Base-by-base conservation (phyloP, 2,797 vertebrate genomes). In the Coluber constrictor region DNA sequence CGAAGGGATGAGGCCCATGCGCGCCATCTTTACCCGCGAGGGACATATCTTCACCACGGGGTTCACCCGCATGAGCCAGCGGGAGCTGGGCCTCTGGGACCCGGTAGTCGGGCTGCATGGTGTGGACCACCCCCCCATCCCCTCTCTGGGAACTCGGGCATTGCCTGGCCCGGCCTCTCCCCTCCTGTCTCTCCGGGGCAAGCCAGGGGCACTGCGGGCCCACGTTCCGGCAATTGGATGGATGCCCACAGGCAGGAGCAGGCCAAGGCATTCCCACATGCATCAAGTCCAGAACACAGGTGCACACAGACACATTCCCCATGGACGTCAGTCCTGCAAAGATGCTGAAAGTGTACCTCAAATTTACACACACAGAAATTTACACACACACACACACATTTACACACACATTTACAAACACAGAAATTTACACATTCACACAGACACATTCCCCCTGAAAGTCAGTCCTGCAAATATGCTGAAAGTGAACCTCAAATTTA, bases 51-150 rank as follows among this genome's bases (percentile, higher is more conserved):
- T 98, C 97, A 98, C 98, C 95, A 98, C 98, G 60, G 98, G 98
- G 97, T 98, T 98, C 96, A 98, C 98, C 94, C 98, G 98, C 97
- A 98, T 98, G 98, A 98, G 98, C 97, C 98, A 98, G 97, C 97
- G 98, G 96, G 98, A 98, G 96, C 97, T 98, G 96, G 98, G 98
- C 96, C 97, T 98, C 95, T 98, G 98, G 98, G 98, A 98, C 97
- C 98, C 98, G 98, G 98, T 98, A 98, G 98, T 96, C 15, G 95
- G 95, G 96, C 96, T 93, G 97, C 96, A 97, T 97, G 97, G 97
- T 96, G 96, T 97, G 97, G 96, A 25, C n/a, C n/a, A n/a, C 74
- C 37, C 74, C 32, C 7, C 16, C 16, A 5, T 5, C 5, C 12
- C n/a, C 12, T 16, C 20, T 23, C 74, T 47, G 74, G 74, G 74